Evolutionary conservation across 1,140 invertebrate genomes (phyloP), one percentile per base, ranked within the genome.

Genomic region (Trichogramma pretiosum): DNA sequence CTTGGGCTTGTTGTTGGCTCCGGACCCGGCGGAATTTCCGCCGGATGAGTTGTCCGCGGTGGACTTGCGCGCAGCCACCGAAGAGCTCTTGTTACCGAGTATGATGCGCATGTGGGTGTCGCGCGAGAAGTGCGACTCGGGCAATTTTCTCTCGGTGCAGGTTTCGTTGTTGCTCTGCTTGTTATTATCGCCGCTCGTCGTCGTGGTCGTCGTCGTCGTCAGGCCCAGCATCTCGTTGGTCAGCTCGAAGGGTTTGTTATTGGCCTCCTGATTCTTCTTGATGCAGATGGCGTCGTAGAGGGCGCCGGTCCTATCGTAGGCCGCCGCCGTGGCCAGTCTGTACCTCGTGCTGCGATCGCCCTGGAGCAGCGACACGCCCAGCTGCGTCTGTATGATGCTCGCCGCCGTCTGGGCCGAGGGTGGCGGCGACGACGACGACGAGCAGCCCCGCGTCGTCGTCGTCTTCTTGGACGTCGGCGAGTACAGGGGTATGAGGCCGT

Each of bases 31-130:
- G n/a, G n/a, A n/a, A n/a, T n/a, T n/a, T n/a, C n/a, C n/a, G n/a
- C n/a, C n/a, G n/a, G n/a, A n/a, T n/a, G n/a, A n/a, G n/a, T n/a
- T n/a, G n/a, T n/a, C n/a, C n/a, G n/a, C n/a, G n/a, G n/a, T n/a
- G n/a, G n/a, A n/a, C n/a, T n/a, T n/a, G n/a, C n/a, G n/a, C n/a
- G n/a, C n/a, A n/a, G n/a, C n/a, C n/a, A n/a, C n/a, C n/a, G n/a
- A n/a, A n/a, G n/a, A n/a, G n/a, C n/a, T n/a, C n/a, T 72, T 74
- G 47, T 77, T 80, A 3, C 88, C 88, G 48, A 93, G 68, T 59
- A 92, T 91, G 50, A 91, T 91, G 56, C 87, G 77, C 88, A 93
- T 91, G 57, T 92, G 88, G 8, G 88, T 89, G 64, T 92, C 87
- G 8, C 87, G 75, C 23, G 84, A 84, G 66, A 90, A 89, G 60